phyloP scores from a whole-genome alignment of 2,113 vertebrate species.

The Chelonoidis abingdonii region DNA sequence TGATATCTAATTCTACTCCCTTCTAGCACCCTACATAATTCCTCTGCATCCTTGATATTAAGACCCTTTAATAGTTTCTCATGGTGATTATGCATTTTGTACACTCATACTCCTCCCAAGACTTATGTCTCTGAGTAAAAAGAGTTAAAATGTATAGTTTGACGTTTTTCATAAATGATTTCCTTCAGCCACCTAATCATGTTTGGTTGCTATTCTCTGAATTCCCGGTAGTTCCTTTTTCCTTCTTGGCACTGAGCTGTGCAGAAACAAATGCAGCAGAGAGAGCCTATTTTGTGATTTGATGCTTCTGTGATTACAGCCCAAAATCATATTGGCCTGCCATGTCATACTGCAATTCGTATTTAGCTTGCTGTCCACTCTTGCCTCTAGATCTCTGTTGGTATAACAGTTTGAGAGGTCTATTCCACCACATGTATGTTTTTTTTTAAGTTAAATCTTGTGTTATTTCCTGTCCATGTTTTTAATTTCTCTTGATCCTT shows the following conservation, averaged over 20 bases:
- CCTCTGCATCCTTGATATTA: not conserved
- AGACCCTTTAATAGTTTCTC: not conserved
- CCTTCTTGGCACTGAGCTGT: constrained; percentile 40
- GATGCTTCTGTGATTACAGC: constrained; percentile 42
- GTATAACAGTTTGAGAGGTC: not conserved
- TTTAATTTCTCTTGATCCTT: not conserved
- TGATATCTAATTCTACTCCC: not conserved
- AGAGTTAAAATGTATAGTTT: not conserved
- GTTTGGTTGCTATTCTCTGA: constrained; percentile 43
- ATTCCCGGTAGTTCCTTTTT: constrained; percentile 39
- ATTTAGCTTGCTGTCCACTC: constrained; percentile 14
- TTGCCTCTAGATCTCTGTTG: constrained; percentile 14
- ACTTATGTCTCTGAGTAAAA: not conserved
- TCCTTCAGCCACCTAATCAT: constrained; percentile 39
- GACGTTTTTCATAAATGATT: constrained; percentile 69
- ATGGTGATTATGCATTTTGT: not conserved
- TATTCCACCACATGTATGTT: not conserved
- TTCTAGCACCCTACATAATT: not conserved
- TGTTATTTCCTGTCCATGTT: constrained; percentile 19
- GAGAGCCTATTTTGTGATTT: constrained; percentile 38
- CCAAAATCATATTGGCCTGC: constrained; percentile 50
- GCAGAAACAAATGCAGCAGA: constrained; percentile 47
- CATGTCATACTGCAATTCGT: not conserved
- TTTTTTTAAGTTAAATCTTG: not conserved
- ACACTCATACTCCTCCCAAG: not conserved